These are phyloP conservation scores for Aphaenogaster rudis DNA, from an alignment of 1,140 invertebrate genomes.

Conservation along the genomic window DNA sequence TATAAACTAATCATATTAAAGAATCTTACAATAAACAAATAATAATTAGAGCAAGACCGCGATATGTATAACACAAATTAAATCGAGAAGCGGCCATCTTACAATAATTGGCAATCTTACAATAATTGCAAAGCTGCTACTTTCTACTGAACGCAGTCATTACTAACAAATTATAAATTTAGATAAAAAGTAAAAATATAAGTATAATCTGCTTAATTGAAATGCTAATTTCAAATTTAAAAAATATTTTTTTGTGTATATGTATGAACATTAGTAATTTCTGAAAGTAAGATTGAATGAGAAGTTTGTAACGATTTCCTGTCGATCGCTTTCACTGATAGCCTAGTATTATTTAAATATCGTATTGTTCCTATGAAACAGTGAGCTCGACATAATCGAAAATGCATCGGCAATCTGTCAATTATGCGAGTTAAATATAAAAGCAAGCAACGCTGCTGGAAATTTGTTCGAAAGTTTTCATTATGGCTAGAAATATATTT, in stretches of 20 bases:
- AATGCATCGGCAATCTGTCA: neutral
- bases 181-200: neutral
- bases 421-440: constrained; percentile 25
- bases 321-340: neutral
- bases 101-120: too few relatives aligned
- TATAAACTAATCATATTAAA: too few relatives aligned
- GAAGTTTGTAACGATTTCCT: neutral
- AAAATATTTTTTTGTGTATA: neutral
- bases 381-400: neutral
- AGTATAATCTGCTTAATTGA: neutral
- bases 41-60: too few relatives aligned
- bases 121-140: too few relatives aligned
- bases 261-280: neutral
- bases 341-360: constrained; percentile 8
- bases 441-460: neutral
- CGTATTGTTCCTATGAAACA: neutral
- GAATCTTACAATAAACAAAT: too few relatives aligned
- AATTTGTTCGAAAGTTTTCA: constrained; percentile 46
- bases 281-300: neutral
- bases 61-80: too few relatives aligned
- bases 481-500: constrained; percentile 53
- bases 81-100: too few relatives aligned
- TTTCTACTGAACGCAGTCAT: too few relatives aligned
- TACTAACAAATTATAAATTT: neutral
- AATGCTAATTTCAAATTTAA: neutral